Percentiles rank a stretch among this genome's conserved stretches.
These are phyloP conservation scores for Hylaea fasciaria DNA, from an alignment of 2,888 invertebrate genomes.

Conservation along the genomic window DNA sequence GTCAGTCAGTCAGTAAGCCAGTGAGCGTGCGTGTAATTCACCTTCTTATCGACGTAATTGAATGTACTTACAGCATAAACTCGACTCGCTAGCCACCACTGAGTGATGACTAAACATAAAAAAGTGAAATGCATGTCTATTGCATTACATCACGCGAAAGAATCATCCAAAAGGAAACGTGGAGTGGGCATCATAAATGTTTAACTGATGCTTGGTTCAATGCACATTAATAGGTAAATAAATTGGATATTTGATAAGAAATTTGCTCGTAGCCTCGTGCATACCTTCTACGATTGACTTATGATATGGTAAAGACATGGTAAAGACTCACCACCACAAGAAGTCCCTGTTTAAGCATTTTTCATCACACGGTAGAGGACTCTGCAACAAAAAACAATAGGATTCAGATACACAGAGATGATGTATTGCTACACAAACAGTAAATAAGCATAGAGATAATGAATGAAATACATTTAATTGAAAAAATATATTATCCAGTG, in stretches of 20 bases:
- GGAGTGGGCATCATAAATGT: slow-evolving; percentile 58
- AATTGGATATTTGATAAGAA: slow-evolving; percentile 53
- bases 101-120: slow-evolving; percentile 61
- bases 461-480: too few species aligned
- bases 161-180: slow-evolving; percentile 50
- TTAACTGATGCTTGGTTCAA: slow-evolving; percentile 56
- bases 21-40: slow-evolving; percentile 30
- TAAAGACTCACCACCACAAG: slow-evolving; percentile 77
- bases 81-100: slow-evolving; percentile 49
- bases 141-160: slow-evolving; percentile 58
- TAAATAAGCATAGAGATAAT: too few species aligned
- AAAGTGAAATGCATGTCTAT: slow-evolving; percentile 69
- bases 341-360: slow-evolving; percentile 76
- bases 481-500: too few species aligned
- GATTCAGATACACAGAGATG: too few species aligned
- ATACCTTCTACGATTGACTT: not conserved
- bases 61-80: slow-evolving; percentile 64
- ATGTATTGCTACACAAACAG: too few species aligned
- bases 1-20: slow-evolving; percentile 29
- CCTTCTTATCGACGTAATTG: slow-evolving; percentile 30
- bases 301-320: too few species aligned
- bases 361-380: slow-evolving; percentile 65
- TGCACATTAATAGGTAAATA: slow-evolving; percentile 55
- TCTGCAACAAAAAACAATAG: slow-evolving; percentile 53
- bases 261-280: not conserved